Percentiles rank a stretch among this genome's conserved stretches.
Evolutionary conservation across 2,113 vertebrate genomes (phyloP).

Genomic region (Ailuropoda melanoleuca): DNA sequence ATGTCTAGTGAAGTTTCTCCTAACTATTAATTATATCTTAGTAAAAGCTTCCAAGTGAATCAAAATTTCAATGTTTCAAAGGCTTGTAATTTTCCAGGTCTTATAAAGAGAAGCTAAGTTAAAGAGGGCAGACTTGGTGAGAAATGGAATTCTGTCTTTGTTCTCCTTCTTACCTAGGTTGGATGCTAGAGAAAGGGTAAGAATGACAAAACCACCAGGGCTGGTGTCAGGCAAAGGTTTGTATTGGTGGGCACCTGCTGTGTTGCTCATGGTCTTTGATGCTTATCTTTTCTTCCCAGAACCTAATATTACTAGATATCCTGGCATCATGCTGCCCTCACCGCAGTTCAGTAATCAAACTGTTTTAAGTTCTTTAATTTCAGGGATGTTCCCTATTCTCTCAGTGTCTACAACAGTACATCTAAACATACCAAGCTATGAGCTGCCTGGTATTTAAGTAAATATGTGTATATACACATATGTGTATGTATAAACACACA

Average conservation of each 20-base stretch:
- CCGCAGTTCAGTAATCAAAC: background rate
- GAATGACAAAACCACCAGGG: background rate
- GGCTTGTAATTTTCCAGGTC: conserved; percentile 32
- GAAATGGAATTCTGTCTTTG: background rate
- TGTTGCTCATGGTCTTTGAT: background rate
- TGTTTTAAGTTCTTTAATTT: background rate
- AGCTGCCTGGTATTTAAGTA: background rate
- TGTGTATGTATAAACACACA: background rate
- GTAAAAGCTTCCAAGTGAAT: conserved; percentile 66
- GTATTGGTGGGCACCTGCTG: background rate
- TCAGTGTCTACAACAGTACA: background rate
- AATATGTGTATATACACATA: background rate
- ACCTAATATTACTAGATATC: background rate
- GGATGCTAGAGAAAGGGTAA: background rate
- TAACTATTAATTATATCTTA: conserved; percentile 67
- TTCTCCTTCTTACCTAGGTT: background rate
- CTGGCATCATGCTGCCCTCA: background rate
- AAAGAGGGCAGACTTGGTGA: background rate
- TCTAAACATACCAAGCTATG: background rate
- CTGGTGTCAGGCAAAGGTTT: background rate
- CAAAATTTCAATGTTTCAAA: conserved; percentile 58
- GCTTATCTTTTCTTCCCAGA: background rate
- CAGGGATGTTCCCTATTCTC: background rate
- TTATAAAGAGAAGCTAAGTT: conserved; percentile 16
- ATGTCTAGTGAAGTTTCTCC: conserved; percentile 50